Conservation (phyloP, 2,113 vertebrate genomes). For the Dolichallabes microphthalmus region DNA sequence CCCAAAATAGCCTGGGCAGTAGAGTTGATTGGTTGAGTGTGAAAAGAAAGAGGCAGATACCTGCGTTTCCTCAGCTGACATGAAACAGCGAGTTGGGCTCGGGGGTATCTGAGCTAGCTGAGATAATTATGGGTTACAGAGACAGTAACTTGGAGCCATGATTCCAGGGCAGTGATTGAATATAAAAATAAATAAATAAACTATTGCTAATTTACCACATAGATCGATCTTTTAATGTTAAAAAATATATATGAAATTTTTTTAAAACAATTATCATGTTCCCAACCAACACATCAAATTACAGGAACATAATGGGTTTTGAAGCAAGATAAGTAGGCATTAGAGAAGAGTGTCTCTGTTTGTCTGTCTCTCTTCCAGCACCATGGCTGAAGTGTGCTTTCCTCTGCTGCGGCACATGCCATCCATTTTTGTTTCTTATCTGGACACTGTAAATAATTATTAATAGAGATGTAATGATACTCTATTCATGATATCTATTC, state of each 20-base stretch:
- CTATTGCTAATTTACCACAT: neutral
- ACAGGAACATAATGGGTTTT: slow-evolving; percentile 22
- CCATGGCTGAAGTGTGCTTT: neutral
- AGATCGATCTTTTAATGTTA: neutral
- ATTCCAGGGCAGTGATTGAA: neutral
- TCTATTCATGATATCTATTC: neutral
- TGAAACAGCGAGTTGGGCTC: neutral
- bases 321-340: slow-evolving; percentile 52
- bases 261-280: neutral
- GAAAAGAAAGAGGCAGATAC: slow-evolving; percentile 61
- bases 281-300: no score
- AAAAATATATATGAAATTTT: neutral
- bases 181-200: neutral
- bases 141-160: slow-evolving; percentile 13
- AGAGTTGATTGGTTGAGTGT: slow-evolving; percentile 17
- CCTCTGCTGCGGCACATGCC: neutral
- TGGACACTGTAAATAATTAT: neutral
- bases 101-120: slow-evolving; percentile 11
- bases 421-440: neutral
- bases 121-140: slow-evolving; percentile 32
- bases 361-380: slow-evolving; percentile 16
- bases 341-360: slow-evolving; percentile 36
- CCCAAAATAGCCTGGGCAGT: slow-evolving; percentile 64
- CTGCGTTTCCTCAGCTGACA: slow-evolving; percentile 58
- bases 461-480: neutral